These are phyloP conservation scores for Trididemnum miniatum DNA, from an alignment of 23 tunicate species.

Conservation along the genomic window DNA sequence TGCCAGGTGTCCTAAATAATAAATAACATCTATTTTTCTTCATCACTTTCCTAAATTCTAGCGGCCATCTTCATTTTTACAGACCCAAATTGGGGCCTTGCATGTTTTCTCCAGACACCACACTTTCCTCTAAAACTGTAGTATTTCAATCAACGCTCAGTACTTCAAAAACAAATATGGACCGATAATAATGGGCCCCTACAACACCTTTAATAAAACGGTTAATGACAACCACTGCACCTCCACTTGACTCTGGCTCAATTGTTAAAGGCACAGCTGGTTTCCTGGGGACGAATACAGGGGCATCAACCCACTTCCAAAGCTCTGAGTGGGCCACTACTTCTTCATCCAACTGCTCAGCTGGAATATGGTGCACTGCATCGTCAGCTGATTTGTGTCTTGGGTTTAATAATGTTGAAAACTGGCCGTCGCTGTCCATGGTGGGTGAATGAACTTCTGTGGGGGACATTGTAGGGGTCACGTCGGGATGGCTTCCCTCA, in stretches of 20 bases:
- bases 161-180: no score
- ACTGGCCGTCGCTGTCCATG: constrained; percentile 34
- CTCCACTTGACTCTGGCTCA: background rate
- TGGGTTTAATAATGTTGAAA: constrained; percentile 32
- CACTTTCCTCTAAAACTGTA: no score
- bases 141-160: no score
- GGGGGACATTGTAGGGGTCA: background rate
- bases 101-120: background rate
- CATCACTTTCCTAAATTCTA: no score
- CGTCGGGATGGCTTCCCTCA: constrained; percentile 30
- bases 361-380: constrained; percentile 26
- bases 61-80: no score
- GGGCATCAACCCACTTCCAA: constrained; percentile 89
- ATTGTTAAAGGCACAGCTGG: constrained; percentile 25
- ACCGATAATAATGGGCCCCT: no score
- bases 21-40: no score
- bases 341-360: constrained; percentile 52
- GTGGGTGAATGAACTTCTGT: constrained; percentile 14
- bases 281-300: constrained; percentile 77
- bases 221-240: no score
- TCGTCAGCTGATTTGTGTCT: constrained; percentile 40
- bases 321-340: constrained; percentile 84
- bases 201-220: no score
- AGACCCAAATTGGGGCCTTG: no score
- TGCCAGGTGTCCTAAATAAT: no score